Evolutionary conservation across 2,113 vertebrate genomes (phyloP).

Genomic region (Python bivittatus): DNA sequence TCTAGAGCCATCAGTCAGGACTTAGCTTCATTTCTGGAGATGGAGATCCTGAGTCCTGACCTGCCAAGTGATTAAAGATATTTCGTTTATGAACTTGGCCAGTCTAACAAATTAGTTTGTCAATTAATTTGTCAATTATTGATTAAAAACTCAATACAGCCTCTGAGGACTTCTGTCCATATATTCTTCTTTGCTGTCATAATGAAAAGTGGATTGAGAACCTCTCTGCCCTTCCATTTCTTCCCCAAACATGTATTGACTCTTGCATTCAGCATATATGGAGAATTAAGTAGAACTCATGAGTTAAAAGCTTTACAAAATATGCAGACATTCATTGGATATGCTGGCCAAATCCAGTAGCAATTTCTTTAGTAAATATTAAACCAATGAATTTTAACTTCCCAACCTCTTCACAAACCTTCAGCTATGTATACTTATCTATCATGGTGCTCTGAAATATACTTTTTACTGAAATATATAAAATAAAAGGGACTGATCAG

Average conservation of each 20-base stretch:
- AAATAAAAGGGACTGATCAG: not conserved
- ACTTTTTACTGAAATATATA: not conserved
- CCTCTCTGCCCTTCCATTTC: no score
- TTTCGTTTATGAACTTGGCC: conserved; percentile 24
- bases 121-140: conserved; percentile 33
- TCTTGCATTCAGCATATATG: not conserved
- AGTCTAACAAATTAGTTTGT: conserved; percentile 27
- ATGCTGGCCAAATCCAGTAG: not conserved
- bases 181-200: not conserved
- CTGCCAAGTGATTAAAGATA: conserved; percentile 26
- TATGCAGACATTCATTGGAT: not conserved
- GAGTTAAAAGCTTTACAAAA: not conserved
- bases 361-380: not conserved
- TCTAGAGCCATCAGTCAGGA: conserved; percentile 9
- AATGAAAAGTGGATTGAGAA: not conserved
- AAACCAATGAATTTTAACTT: not conserved
- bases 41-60: not conserved
- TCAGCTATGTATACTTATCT: not conserved
- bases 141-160: conserved; percentile 31
- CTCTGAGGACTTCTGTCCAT: not conserved
- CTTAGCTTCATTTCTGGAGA: conserved; percentile 12
- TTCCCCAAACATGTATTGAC: not conserved
- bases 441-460: not conserved
- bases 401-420: not conserved
- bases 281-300: not conserved